These are phyloP conservation scores for Psophia crepitans DNA, from an alignment of 2,113 vertebrate genomes.

Conservation along the genomic window DNA sequence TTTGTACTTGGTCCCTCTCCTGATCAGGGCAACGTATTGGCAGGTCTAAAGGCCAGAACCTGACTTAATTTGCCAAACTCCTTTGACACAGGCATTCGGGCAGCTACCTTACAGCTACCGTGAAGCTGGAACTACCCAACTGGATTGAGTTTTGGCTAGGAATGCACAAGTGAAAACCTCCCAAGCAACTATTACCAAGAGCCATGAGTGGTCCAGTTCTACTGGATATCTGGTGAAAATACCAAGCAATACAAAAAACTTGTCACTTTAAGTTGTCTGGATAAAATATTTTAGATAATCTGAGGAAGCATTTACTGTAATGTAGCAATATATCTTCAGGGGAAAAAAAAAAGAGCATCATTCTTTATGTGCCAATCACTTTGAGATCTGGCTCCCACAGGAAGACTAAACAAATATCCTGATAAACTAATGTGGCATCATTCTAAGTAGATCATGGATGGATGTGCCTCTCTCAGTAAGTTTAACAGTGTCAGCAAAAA, in stretches of 20 bases:
- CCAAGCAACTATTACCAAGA: background rate
- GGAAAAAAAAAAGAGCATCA: background rate
- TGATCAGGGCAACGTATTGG: background rate
- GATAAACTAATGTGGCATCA: background rate
- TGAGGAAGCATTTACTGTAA: slow-evolving; percentile 1
- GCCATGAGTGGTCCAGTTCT: background rate
- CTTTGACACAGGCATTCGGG: fast-evolving
- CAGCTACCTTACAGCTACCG: background rate
- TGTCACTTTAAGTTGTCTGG: background rate
- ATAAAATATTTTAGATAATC: background rate
- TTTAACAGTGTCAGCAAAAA: background rate
- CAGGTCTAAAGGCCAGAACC: background rate
- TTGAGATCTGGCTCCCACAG: background rate
- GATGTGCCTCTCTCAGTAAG: background rate
- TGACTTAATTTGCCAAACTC: background rate
- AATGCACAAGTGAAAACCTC: background rate
- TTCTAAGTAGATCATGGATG: background rate
- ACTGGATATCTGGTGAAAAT: background rate
- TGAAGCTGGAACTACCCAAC: background rate
- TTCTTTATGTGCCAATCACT: background rate
- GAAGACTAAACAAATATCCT: background rate
- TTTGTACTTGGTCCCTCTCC: background rate
- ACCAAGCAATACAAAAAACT: background rate
- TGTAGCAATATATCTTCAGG: background rate
- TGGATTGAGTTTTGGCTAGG: background rate